These are phyloP conservation scores for Pammene fasciana DNA, from an alignment of 2,888 invertebrate genomes.

Conservation along the genomic window DNA sequence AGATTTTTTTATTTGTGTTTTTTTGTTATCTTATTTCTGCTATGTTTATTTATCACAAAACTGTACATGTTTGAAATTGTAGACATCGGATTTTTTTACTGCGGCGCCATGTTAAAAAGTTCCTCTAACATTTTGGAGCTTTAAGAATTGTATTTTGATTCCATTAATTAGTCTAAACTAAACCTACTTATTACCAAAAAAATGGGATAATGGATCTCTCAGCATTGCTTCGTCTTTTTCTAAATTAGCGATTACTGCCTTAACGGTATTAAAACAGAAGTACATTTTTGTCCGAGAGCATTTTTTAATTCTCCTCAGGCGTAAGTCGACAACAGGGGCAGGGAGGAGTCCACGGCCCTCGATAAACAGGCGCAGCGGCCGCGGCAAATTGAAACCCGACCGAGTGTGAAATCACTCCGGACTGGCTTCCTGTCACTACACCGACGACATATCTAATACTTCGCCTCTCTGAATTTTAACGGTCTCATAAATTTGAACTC, in stretches of 20 bases:
- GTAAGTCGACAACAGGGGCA: constrained; percentile 36
- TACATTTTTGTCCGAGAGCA: constrained; percentile 24
- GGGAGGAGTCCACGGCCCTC: constrained; percentile 53
- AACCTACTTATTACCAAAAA: too few species aligned
- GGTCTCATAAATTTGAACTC: constrained; percentile 51
- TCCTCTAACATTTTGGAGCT: too few species aligned
- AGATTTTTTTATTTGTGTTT: background rate
- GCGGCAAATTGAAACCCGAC: constrained; percentile 79
- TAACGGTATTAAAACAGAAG: constrained; percentile 11
- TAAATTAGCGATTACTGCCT: background rate
- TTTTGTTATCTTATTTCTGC: background rate
- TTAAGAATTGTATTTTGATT: too few species aligned
- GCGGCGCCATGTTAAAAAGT: too few species aligned
- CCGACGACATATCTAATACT: constrained; percentile 58
- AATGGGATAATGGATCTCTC: too few species aligned
- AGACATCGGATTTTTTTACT: too few species aligned
- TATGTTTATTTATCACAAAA: background rate
- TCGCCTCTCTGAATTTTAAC: constrained; percentile 59
- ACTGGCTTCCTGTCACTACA: constrained; percentile 72
- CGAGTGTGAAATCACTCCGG: constrained; percentile 78
- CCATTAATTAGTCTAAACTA: too few species aligned
- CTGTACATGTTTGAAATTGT: too few species aligned
- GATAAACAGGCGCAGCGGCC: constrained; percentile 70
- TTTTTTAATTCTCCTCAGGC: constrained; percentile 33
- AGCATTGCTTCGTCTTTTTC: too few species aligned